phyloP scores from a whole-genome alignment of 2,797 vertebrate species.

The Scolopax rusticola region DNA sequence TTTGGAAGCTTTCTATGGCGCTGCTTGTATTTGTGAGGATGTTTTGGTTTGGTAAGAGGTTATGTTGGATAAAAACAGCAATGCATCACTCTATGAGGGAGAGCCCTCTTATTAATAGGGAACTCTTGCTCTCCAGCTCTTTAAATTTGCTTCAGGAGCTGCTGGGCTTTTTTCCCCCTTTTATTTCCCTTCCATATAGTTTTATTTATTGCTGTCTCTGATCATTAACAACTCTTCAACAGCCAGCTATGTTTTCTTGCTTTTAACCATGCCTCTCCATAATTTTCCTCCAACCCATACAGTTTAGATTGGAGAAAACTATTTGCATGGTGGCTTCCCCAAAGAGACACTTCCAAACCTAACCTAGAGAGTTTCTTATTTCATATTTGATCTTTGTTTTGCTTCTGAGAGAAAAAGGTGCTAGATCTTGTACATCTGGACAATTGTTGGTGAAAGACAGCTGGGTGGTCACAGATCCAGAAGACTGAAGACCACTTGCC shows the following conservation, averaged over 20 bases:
- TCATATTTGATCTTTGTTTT: not conserved
- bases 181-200: not conserved
- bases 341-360: not conserved
- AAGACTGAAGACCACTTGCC: not conserved
- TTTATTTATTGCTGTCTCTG: not conserved
- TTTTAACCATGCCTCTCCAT: not conserved
- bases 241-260: not conserved
- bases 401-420: not conserved
- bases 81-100: not conserved
- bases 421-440: not conserved
- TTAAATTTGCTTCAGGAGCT: not conserved
- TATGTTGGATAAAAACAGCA: not conserved
- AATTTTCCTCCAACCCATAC: not conserved
- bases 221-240: not conserved
- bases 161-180: not conserved
- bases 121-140: not conserved
- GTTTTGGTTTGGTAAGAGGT: not conserved
- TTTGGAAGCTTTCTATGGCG: rapidly evolving
- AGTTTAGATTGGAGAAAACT: not conserved
- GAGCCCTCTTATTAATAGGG: not conserved
- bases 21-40: not conserved
- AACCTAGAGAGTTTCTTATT: not conserved
- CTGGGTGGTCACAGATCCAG: not conserved
- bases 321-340: not conserved
- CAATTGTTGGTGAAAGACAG: not conserved